Evolutionary conservation across 2,888 invertebrate species (phyloP).

Genomic region (Caenorhabditis sp.): DNA sequence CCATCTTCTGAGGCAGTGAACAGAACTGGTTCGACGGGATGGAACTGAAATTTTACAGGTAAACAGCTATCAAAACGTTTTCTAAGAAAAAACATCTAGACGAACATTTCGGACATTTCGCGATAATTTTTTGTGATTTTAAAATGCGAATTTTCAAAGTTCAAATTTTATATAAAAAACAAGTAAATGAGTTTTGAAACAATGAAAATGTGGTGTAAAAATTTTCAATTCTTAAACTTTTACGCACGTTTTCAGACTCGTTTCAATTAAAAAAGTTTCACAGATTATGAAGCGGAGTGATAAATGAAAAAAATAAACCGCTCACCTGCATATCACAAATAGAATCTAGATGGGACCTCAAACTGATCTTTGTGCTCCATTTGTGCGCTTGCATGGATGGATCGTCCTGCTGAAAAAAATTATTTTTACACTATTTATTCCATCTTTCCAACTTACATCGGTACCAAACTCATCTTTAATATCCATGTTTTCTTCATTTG

Average conservation of each 20-base stretch:
- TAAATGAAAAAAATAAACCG: background rate
- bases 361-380: slow-evolving; percentile 63
- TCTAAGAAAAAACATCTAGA: no score
- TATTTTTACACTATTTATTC: background rate
- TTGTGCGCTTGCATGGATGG: slow-evolving; percentile 24
- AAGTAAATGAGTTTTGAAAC: no score
- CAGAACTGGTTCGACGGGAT: slow-evolving; percentile 76
- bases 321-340: slow-evolving; percentile 72
- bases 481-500: slow-evolving; percentile 49
- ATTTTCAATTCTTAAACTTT: no score
- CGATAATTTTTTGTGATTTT: no score
- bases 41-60: slow-evolving; percentile 64
- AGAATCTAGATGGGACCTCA: slow-evolving; percentile 74
- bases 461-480: slow-evolving; percentile 53
- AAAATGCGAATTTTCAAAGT: no score
- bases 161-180: no score
- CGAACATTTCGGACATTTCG: no score
- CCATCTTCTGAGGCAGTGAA: slow-evolving; percentile 97
- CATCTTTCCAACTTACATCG: slow-evolving; percentile 16
- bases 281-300: no score
- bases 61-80: no score
- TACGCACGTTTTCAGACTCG: no score
- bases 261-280: no score
- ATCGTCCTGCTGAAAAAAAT: slow-evolving; percentile 22
- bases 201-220: no score